Percentiles rank a stretch among this genome's conserved stretches.
These are phyloP conservation scores for Drosophila burlai DNA, from an alignment of 1,140 invertebrate species.

Conservation along the genomic window DNA sequence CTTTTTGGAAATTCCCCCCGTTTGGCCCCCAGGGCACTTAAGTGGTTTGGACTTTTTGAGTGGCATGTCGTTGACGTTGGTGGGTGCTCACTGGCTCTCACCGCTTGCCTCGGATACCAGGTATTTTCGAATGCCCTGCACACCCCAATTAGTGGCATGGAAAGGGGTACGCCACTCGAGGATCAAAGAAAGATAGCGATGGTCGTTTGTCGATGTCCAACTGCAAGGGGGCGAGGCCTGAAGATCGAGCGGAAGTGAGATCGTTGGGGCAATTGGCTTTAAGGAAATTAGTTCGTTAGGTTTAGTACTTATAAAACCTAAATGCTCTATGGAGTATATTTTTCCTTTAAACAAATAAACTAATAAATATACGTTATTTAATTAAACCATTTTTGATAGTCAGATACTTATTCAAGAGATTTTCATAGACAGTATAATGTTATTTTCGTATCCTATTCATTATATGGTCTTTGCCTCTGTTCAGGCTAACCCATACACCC, in stretches of 20 bases:
- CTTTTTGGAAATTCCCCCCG: constrained; percentile 27
- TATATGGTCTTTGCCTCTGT: background rate
- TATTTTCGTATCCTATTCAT: background rate
- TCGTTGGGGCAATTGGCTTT: background rate
- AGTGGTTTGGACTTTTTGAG: constrained; percentile 75
- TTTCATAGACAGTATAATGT: too few species aligned
- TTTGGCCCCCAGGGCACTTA: constrained; percentile 56
- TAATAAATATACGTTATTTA: background rate
- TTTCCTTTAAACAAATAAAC: background rate
- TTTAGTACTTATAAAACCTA: background rate
- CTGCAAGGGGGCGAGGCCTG: constrained; percentile 19
- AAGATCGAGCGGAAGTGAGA: constrained; percentile 30
- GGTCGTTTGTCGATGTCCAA: constrained; percentile 50
- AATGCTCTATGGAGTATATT: too few species aligned
- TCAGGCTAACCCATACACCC: constrained; percentile 22
- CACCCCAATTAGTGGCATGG: constrained; percentile 16
- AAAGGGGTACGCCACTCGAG: constrained; percentile 35
- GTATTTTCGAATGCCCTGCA: constrained; percentile 46
- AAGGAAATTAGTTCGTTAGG: background rate
- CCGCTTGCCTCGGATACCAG: constrained; percentile 31
- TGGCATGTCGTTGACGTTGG: constrained; percentile 71
- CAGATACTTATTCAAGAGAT: too few species aligned
- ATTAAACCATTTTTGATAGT: too few species aligned
- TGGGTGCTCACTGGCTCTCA: constrained; percentile 57
- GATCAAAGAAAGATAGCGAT: constrained; percentile 66